Conservation (phyloP, 1,140 invertebrate species). For the Lordiphosa collinella region DNA sequence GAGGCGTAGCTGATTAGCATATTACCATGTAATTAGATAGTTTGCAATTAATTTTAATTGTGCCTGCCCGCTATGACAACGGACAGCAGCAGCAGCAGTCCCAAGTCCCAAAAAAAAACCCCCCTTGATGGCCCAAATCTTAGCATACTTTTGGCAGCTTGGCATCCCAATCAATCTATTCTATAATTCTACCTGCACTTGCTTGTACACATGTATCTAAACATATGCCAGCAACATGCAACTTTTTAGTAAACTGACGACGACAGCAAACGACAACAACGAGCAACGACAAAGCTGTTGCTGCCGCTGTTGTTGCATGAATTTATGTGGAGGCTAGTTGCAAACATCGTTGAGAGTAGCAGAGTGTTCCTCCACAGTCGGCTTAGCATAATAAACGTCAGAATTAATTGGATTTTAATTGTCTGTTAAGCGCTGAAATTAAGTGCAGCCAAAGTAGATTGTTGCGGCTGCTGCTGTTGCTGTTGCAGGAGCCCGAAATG, state of each 20-base stretch:
- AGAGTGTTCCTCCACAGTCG: conserved; percentile 34
- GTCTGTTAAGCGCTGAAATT: conserved; percentile 77
- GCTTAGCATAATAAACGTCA: conserved; percentile 77
- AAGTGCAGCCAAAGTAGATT: conserved; percentile 72
- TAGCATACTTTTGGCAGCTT: too few relatives aligned
- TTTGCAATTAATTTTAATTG: conserved; percentile 69
- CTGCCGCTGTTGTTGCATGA: conserved; percentile 5
- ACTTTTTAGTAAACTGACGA: background rate
- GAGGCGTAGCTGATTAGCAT: conserved; percentile 58
- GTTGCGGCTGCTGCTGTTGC: conserved; percentile 2
- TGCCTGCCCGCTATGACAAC: conserved; percentile 32
- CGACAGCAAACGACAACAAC: too few relatives aligned
- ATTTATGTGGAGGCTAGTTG: background rate
- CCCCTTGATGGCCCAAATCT: too few relatives aligned
- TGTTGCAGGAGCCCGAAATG: conserved; percentile 34
- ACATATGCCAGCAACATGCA: background rate
- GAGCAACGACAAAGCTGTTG: background rate
- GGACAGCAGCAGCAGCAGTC: background rate
- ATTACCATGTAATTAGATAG: conserved; percentile 66
- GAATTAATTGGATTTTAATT: conserved; percentile 78
- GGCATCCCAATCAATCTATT: too few relatives aligned
- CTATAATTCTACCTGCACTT: too few relatives aligned
- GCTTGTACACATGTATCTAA: too few relatives aligned
- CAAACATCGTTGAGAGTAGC: background rate
- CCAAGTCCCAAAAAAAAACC: too few relatives aligned